These are phyloP conservation scores for Fregata magnificens DNA, from an alignment of 2,113 vertebrate species.

Conservation along the genomic window DNA sequence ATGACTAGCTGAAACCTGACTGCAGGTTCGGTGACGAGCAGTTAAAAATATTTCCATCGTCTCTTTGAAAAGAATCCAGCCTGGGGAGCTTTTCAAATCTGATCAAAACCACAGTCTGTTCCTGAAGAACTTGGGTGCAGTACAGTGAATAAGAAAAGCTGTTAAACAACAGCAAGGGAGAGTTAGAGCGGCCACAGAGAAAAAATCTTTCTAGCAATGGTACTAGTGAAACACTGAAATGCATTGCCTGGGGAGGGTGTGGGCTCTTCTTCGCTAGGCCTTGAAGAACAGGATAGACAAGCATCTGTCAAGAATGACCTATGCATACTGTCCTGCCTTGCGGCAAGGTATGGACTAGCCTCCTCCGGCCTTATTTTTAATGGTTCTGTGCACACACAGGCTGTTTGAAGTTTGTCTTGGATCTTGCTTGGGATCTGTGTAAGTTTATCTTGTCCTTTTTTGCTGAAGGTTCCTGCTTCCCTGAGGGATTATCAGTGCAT, in stretches of 20 bases:
- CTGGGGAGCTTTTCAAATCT: neutral
- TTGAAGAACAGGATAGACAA: constrained; percentile 34
- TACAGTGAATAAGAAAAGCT: neutral
- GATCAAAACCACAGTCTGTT: neutral
- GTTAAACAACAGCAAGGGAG: neutral
- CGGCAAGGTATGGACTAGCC: neutral
- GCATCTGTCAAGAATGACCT: constrained; percentile 20
- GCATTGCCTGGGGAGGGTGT: neutral
- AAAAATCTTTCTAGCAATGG: neutral
- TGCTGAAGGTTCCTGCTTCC: neutral
- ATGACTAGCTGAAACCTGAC: neutral
- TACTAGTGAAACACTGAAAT: neutral
- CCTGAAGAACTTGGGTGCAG: neutral
- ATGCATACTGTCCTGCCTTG: constrained; percentile 1
- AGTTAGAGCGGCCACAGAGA: neutral
- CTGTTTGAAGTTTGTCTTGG: constrained; percentile 41
- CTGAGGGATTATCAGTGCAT: neutral
- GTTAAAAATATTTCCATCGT: neutral
- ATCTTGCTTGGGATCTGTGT: constrained; percentile 33
- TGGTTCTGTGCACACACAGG: neutral
- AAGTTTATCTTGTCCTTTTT: constrained; percentile 15
- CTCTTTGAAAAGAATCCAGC: neutral
- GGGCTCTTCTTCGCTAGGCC: neutral
- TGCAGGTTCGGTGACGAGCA: neutral
- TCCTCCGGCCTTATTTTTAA: neutral